Percentiles rank a stretch among this genome's conserved stretches.
Conservation (phyloP, 2,888 invertebrate genomes). For the Erebia ligea region DNA sequence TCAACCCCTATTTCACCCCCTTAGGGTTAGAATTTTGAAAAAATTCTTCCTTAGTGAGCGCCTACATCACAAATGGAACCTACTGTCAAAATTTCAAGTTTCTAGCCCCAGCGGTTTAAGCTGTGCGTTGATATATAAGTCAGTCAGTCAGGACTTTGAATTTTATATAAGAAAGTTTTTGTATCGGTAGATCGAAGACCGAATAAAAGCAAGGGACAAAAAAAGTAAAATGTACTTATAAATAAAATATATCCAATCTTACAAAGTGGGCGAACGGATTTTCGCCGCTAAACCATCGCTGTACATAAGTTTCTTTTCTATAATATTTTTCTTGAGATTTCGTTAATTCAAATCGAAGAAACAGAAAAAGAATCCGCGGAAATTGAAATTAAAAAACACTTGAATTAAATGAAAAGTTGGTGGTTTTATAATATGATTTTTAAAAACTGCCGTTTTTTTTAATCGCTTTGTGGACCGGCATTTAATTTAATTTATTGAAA, state of each 20-base stretch:
- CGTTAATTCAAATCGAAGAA: slow-evolving; percentile 4
- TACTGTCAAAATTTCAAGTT: too few relatives aligned
- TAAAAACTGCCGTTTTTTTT: background rate
- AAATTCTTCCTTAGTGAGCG: too few relatives aligned
- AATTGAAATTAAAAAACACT: background rate
- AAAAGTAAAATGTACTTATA: background rate
- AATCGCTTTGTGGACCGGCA: too few relatives aligned
- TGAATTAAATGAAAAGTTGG: background rate
- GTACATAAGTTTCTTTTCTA: background rate
- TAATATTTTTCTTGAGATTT: slow-evolving; percentile 6
- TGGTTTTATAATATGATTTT: background rate
- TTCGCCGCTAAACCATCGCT: background rate
- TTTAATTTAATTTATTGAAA: too few relatives aligned
- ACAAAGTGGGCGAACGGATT: background rate
- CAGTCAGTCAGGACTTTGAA: too few relatives aligned
- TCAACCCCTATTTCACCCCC: too few relatives aligned
- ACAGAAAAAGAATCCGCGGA: background rate
- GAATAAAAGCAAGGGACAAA: background rate
- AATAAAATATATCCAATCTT: background rate
- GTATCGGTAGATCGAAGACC: background rate
- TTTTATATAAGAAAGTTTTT: too few relatives aligned
- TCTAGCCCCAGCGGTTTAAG: too few relatives aligned
- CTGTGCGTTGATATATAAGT: too few relatives aligned
- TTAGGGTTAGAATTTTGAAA: too few relatives aligned
- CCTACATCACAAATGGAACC: too few relatives aligned